A percentile compares a stretch with the other conserved stretches of the same genome.
Conservation (phyloP, 2,888 invertebrate species). For the Ornithoptera alexandrae region DNA sequence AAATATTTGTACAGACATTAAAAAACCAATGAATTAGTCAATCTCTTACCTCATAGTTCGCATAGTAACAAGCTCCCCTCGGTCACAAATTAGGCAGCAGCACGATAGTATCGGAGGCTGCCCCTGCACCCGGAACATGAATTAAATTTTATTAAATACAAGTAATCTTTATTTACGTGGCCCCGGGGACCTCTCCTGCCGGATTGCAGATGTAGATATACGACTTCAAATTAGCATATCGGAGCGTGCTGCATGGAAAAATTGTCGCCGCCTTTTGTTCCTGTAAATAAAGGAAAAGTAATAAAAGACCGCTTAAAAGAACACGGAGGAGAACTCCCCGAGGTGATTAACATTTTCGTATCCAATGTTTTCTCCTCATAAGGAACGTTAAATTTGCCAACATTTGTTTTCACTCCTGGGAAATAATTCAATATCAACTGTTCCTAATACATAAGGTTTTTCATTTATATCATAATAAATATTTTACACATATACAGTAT, state of each 20-base stretch:
- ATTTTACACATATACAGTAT: no score
- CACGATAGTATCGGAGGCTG: slow-evolving; percentile 36
- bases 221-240: slow-evolving; percentile 16
- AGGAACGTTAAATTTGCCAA: no score
- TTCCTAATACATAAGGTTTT: no score
- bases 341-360: not conserved
- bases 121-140: slow-evolving; percentile 26
- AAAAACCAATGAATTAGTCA: no score
- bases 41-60: no score
- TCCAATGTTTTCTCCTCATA: not conserved
- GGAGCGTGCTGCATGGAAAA: not conserved
- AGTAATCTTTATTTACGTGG: slow-evolving; percentile 18
- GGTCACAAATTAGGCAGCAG: slow-evolving; percentile 37
- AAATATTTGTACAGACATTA: no score
- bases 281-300: not conserved
- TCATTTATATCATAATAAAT: no score
- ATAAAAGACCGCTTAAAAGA: slow-evolving; percentile 4
- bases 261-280: slow-evolving; percentile 1
- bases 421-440: no score
- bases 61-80: slow-evolving; percentile 20
- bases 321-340: not conserved
- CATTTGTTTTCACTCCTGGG: no score
- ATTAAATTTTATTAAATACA: slow-evolving; percentile 45
- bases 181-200: slow-evolving; percentile 10
- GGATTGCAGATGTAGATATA: slow-evolving; percentile 15